Base-by-base conservation (phyloP, 2,113 vertebrate species). In the Notothenia coriiceps region DNA sequence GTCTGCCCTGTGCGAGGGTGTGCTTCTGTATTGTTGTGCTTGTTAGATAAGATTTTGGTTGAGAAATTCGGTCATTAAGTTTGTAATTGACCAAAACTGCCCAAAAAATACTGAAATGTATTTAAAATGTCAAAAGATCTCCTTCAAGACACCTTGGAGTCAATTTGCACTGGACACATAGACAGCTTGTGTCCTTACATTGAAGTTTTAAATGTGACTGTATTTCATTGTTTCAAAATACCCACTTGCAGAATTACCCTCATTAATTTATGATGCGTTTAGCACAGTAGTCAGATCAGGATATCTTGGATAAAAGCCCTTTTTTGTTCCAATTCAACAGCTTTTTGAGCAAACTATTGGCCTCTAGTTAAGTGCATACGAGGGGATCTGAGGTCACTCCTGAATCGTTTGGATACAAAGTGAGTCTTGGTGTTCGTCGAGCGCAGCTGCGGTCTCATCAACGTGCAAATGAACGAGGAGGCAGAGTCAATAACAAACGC, bases 401-500 rank as follows among this genome's bases (percentile, higher is more conserved):
- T 14, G 59, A 71, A 75, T 40, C 12, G 13, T 20, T 40, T 20
- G 20, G 70, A 49, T n/a, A 44, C 29, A 17, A 59, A 52, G 50
- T 72, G 25, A 79, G 49, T 49, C 40, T 52, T 0, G 25, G 12
- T 22, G 52, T 13, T 11, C 25, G 54, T 25, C 2, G 57, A 79
- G 56, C 74, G 49, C 80, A 86, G 83, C 84, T 71, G 64, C 63
- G 22, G 54, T 20, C 17, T 68, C 83, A 60, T 73, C 77, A 73
- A 61, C 6, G 67, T 80, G 79, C 49, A 51, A 75, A 81, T 62
- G 22, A 85, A 40, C 18, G 55, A 56, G 55, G 57, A 60, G 57
- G 43, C 71, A 54, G 66, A 84, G 80, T 79, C 82, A 82, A 89
- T 4, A 83, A 54, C 33, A 63, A 51, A 84, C 8, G 70, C 64